A percentile compares a stretch with the other conserved stretches of the same genome.
phyloP scores from a whole-genome alignment of 2,113 vertebrate genomes.

The Empidonax alnorum region DNA sequence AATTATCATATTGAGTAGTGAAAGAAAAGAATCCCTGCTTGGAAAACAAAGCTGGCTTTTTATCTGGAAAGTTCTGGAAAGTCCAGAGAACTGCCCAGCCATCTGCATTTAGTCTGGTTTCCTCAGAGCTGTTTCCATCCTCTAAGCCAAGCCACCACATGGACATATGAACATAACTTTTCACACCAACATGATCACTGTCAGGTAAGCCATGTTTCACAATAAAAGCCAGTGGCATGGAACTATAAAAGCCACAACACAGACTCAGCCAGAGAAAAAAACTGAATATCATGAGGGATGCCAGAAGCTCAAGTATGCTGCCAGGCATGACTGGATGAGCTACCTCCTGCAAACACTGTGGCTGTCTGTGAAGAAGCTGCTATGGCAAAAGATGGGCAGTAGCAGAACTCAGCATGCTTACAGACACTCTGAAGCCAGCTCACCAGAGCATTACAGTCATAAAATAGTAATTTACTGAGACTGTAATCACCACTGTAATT shows the following conservation, averaged over 20 bases:
- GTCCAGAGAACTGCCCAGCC: not conserved
- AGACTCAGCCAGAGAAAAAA: not conserved
- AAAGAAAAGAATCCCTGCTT: not conserved
- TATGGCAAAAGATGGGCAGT: not conserved
- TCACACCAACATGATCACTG: not conserved
- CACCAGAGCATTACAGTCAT: not conserved
- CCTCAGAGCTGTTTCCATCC: not conserved
- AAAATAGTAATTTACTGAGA: not conserved
- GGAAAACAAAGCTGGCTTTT: not conserved
- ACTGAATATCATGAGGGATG: accelerated
- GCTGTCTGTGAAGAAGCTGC: not conserved
- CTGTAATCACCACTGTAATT: not conserved
- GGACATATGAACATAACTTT: not conserved
- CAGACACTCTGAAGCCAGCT: not conserved
- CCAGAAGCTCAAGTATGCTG: not conserved
- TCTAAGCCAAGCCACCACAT: not conserved
- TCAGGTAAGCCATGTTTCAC: not conserved
- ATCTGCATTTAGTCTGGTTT: not conserved
- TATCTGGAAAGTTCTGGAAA: not conserved
- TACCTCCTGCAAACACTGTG: not conserved
- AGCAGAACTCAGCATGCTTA: not conserved
- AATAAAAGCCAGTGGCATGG: not conserved
- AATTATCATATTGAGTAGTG: not conserved
- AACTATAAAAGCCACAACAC: not conserved
- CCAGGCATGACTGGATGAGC: not conserved